Percentiles rank a stretch among this genome's conserved stretches.
Conservation (phyloP, 2,113 vertebrate species). For the Periophthalmodon schlosseri region DNA sequence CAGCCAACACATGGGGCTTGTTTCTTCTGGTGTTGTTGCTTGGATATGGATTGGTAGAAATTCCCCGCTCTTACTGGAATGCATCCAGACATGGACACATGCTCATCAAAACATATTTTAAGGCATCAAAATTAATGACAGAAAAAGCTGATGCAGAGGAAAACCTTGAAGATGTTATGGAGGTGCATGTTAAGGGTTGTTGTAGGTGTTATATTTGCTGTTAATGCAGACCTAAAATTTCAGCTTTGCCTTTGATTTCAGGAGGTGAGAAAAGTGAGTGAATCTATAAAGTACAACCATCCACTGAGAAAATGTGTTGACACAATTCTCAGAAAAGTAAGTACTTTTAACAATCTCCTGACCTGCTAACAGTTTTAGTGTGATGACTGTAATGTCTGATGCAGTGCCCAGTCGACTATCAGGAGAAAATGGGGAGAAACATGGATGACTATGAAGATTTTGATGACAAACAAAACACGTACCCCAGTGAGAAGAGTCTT, state of each 20-base stretch:
- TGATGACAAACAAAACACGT: conserved; percentile 91
- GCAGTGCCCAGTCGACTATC: conserved; percentile 93
- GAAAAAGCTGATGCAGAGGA: conserved; percentile 97
- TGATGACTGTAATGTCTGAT: not conserved
- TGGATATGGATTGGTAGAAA: conserved; percentile 95
- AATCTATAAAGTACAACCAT: conserved; percentile 96
- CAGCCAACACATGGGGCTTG: conserved; percentile 97
- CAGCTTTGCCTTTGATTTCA: conserved; percentile 30
- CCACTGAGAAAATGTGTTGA: conserved; percentile 93
- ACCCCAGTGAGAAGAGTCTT: conserved; percentile 91
- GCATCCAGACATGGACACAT: conserved; percentile 89
- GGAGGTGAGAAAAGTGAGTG: conserved; percentile 95
- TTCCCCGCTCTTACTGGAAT: conserved; percentile 95
- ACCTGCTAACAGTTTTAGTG: not conserved
- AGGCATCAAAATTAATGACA: conserved; percentile 94
- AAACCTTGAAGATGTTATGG: conserved; percentile 96
- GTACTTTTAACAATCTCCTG: not conserved
- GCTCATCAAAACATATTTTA: conserved; percentile 96
- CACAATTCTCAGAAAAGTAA: conserved; percentile 94
- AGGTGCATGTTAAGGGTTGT: conserved; percentile 70
- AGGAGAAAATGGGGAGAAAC: conserved; percentile 97
- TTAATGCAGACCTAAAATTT: not conserved
- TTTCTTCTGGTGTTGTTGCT: conserved; percentile 94
- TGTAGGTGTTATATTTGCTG: not conserved
- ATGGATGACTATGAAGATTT: conserved; percentile 99